phyloP scores from a whole-genome alignment of 1,140 invertebrate species.

The Leguminivora glycinivorella region DNA sequence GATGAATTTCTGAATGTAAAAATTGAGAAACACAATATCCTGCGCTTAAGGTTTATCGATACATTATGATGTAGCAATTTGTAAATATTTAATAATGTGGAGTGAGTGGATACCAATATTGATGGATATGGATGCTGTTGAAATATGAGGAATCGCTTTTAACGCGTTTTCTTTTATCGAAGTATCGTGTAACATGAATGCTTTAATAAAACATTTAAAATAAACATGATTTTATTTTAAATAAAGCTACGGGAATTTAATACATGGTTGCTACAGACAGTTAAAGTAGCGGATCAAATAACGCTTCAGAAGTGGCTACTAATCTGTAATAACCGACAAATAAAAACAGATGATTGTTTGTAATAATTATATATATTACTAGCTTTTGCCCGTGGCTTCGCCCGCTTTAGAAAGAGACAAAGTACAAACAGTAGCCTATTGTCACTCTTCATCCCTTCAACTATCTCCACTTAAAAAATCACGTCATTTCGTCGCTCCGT shows the following conservation, averaged over 20 bases:
- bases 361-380: no score
- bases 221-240: neutral
- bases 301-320: no score
- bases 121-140: neutral
- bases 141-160: neutral
- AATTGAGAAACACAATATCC: neutral
- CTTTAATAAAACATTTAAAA: neutral
- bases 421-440: no score
- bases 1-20: neutral
- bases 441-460: no score
- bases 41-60: neutral
- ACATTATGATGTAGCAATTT: neutral
- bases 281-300: no score
- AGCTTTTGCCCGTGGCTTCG: no score
- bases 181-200: neutral
- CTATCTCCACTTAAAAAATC: no score
- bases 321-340: no score
- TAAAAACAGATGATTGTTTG: no score
- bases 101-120: neutral
- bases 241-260: neutral
- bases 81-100: conserved; percentile 6
- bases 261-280: no score
- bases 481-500: no score
- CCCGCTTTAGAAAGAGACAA: no score
- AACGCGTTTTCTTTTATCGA: neutral